Conservation (phyloP, 2,113 vertebrate species). For the Heterotilapia buettikoferi region DNA sequence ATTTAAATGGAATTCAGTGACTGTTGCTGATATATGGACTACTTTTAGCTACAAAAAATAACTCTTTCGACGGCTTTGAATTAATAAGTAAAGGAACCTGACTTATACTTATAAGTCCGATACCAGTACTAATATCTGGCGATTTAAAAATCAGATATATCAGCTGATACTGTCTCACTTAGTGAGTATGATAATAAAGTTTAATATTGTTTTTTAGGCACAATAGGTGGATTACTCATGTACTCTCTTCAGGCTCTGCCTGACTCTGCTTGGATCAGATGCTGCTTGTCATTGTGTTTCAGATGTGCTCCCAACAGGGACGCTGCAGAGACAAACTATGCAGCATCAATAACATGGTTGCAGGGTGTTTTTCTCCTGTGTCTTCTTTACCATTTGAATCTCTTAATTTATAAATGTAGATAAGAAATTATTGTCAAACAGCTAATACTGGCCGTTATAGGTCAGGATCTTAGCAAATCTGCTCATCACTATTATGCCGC, state of each 20-base stretch:
- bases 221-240: background rate
- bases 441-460: background rate
- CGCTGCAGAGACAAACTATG: background rate
- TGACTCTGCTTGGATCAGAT: background rate
- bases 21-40: background rate
- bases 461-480: background rate
- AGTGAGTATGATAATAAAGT: background rate
- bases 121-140: background rate
- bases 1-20: background rate
- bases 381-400: background rate
- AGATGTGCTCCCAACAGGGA: background rate
- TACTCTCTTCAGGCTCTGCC: background rate
- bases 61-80: accelerated
- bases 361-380: background rate
- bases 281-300: background rate
- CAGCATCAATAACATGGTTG: background rate
- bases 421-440: background rate
- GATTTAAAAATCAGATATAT: background rate
- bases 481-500: background rate
- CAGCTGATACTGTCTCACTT: background rate
- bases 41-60: background rate
- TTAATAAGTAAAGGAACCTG: background rate
- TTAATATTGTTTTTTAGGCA: background rate
- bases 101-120: accelerated
- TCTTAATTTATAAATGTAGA: background rate